These are phyloP conservation scores for Mesopsocus fuscifrons DNA, from an alignment of 2,888 invertebrate species.

Conservation along the genomic window DNA sequence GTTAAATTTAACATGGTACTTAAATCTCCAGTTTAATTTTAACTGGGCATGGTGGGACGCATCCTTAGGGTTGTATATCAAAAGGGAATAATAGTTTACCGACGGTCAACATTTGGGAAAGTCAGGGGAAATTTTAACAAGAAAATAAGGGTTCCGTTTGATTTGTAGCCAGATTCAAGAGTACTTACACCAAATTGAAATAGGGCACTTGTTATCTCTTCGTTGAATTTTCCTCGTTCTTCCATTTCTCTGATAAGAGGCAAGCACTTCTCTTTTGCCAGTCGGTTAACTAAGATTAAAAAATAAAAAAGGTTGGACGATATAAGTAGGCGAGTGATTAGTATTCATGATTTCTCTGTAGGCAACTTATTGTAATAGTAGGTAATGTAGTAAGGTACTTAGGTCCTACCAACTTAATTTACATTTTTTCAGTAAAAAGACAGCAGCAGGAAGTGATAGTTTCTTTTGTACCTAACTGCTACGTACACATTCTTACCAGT, in stretches of 20 bases:
- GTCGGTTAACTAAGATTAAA: slow-evolving; percentile 62
- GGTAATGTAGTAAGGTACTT: background rate
- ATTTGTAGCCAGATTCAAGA: background rate
- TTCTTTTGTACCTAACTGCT: too few species aligned
- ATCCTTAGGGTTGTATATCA: too few species aligned
- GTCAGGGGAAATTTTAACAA: slow-evolving; percentile 19
- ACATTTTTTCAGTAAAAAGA: too few species aligned
- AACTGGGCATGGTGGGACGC: too few species aligned
- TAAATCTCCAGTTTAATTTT: too few species aligned
- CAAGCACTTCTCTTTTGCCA: slow-evolving; percentile 69
- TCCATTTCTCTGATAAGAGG: slow-evolving; percentile 88
- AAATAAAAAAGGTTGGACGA: too few species aligned
- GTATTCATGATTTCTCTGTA: slow-evolving; percentile 5
- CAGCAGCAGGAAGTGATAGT: too few species aligned
- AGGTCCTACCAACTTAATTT: too few species aligned
- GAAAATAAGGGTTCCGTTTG: slow-evolving; percentile 11
- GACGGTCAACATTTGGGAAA: background rate
- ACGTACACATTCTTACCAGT: background rate
- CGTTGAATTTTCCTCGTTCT: slow-evolving; percentile 57
- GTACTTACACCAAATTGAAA: slow-evolving; percentile 86
- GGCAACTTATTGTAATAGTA: background rate
- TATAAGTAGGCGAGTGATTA: too few species aligned
- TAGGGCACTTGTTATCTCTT: slow-evolving; percentile 48
- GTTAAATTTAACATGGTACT: too few species aligned
- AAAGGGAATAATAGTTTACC: too few species aligned